Conservation (phyloP, 2,113 vertebrate species). For the Hydropotes inermis region DNA sequence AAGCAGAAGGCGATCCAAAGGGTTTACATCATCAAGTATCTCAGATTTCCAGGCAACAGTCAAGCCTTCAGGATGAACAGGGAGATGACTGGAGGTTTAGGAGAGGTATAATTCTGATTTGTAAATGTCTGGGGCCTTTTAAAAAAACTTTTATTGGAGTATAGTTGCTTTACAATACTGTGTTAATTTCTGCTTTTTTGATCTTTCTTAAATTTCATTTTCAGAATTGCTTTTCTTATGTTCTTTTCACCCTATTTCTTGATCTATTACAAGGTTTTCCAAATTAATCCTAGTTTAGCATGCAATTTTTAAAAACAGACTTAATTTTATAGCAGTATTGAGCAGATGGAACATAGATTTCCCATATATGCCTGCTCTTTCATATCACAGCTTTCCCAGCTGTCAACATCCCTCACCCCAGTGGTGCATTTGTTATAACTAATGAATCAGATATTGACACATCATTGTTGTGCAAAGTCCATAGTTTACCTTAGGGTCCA, state of each 20-base stretch:
- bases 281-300: not conserved
- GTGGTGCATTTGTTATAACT: not conserved
- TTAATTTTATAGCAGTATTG: not conserved
- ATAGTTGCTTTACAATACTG: not conserved
- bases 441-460: not conserved
- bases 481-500: not conserved
- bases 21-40: constrained; percentile 85
- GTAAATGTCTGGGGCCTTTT: not conserved
- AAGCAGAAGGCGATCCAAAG: constrained; percentile 83
- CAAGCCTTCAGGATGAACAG: constrained; percentile 76
- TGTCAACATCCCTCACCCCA: not conserved
- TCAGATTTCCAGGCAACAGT: constrained; percentile 72
- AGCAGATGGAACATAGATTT: not conserved
- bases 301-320: not conserved
- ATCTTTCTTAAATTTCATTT: not conserved
- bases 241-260: not conserved
- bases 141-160: not conserved
- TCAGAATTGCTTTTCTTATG: not conserved
- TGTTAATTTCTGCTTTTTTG: not conserved
- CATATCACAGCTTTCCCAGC: not conserved
- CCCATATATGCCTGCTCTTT: not conserved
- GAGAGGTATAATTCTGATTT: constrained; percentile 72
- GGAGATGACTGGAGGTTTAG: constrained; percentile 79
- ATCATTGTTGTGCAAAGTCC: not conserved
- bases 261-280: not conserved